Evolutionary conservation across 2,888 invertebrate species (phyloP).

Genomic region (Hirtodrosophila confusa): DNA sequence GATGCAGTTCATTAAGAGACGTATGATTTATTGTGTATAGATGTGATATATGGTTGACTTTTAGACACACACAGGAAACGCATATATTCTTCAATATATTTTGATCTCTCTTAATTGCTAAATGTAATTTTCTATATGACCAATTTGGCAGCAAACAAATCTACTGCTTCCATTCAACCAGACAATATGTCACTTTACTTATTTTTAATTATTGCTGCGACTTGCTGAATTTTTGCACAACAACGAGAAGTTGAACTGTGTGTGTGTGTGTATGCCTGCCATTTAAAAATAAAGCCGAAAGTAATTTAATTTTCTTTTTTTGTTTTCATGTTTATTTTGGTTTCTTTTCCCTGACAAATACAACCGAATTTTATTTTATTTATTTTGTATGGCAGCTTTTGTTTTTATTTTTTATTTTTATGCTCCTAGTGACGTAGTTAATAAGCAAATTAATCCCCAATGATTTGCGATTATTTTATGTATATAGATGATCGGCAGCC

Average conservation of each 20-base stretch:
- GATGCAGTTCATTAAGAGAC: constrained; percentile 16
- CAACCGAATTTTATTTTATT: constrained; percentile 27
- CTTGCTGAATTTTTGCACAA: constrained; percentile 38
- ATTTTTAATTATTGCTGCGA: constrained; percentile 48
- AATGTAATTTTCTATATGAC: constrained; percentile 39
- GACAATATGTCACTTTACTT: constrained; percentile 66
- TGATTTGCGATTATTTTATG: constrained; percentile 17
- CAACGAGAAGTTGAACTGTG: constrained; percentile 6
- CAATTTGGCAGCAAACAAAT: constrained; percentile 69
- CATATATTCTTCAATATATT: constrained; percentile 26
- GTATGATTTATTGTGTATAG: not conserved
- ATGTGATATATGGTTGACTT: not conserved
- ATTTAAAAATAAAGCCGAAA: constrained; percentile 70
- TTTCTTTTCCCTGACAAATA: constrained; percentile 18
- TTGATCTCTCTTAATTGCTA: constrained; percentile 25
- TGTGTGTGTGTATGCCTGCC: constrained; percentile 33
- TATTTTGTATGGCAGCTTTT: constrained; percentile 23
- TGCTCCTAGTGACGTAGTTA: constrained; percentile 33
- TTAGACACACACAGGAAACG: constrained; percentile 1
- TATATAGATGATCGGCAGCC: constrained; percentile 69
- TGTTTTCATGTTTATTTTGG: constrained; percentile 48
- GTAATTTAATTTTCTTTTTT: constrained; percentile 57
- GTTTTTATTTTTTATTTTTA: constrained; percentile 33
- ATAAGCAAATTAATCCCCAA: constrained; percentile 35
- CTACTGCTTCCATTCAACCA: constrained; percentile 48